Conservation (phyloP, 2,797 vertebrate genomes). For the Peromyscus melanophrys region DNA sequence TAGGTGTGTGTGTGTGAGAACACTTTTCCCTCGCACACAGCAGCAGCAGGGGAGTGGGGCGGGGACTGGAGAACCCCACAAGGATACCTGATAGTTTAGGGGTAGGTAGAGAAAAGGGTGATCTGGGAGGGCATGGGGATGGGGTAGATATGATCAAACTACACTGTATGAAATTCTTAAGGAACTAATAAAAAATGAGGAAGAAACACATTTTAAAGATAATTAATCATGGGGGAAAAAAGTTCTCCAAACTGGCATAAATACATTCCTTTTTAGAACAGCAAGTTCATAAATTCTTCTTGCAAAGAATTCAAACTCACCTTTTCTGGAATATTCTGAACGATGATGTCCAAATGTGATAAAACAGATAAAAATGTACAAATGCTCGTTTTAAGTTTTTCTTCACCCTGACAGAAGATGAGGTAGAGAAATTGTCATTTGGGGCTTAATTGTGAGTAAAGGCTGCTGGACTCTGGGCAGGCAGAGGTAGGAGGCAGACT, state of each 20-base stretch:
- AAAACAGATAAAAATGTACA: constrained; percentile 97
- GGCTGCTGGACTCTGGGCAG: fast-evolving
- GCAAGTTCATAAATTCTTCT: constrained; percentile 25
- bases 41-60: neutral
- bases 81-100: neutral
- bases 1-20: too few species aligned
- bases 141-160: neutral
- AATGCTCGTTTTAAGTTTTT: constrained; percentile 95
- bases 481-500: neutral
- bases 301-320: constrained; percentile 85
- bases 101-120: neutral
- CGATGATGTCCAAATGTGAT: constrained; percentile 93
- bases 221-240: neutral
- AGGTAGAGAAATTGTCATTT: neutral
- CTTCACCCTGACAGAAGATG: constrained; percentile 89
- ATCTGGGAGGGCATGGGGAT: neutral
- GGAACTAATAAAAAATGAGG: neutral
- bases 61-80: neutral
- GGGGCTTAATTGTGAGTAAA: neutral
- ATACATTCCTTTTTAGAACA: neutral
- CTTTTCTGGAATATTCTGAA: constrained; percentile 92
- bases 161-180: neutral
- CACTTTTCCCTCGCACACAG: neutral
- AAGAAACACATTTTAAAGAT: neutral
- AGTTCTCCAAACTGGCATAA: neutral